Percentiles rank a stretch among this genome's conserved stretches.
These are phyloP conservation scores for Xanthia togata DNA, from an alignment of 2,888 invertebrate genomes.

Conservation along the genomic window DNA sequence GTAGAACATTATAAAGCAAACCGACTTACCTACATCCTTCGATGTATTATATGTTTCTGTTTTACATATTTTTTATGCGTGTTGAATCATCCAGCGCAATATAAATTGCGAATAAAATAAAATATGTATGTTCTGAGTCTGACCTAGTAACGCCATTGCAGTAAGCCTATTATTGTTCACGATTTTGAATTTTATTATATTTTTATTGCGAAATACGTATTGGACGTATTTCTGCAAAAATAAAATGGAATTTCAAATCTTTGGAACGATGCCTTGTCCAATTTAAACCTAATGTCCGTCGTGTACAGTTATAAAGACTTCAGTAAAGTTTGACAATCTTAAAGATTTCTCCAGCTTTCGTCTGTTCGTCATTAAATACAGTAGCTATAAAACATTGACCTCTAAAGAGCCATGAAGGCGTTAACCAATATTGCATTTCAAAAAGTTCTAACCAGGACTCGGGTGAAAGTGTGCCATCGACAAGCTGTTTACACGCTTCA, in stretches of 20 bases:
- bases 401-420: constrained; percentile 21
- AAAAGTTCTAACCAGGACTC: constrained; percentile 56
- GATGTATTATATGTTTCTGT: background rate
- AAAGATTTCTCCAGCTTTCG: constrained; percentile 22
- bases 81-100: constrained; percentile 12
- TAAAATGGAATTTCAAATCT: constrained; percentile 26
- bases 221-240: constrained; percentile 19
- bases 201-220: constrained; percentile 10
- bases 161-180: background rate
- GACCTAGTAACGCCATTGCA: constrained; percentile 16
- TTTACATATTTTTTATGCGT: constrained; percentile 14
- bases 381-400: constrained; percentile 40
- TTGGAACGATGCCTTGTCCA: background rate
- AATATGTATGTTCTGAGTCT: constrained; percentile 28
- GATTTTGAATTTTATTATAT: constrained; percentile 26
- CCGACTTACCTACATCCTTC: background rate
- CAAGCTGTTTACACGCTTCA: constrained; percentile 25
- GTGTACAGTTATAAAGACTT: background rate
- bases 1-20: background rate
- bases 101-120: constrained; percentile 18
- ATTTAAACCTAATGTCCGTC: background rate
- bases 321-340: background rate
- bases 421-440: constrained; percentile 48
- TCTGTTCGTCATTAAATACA: constrained; percentile 20
- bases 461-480: constrained; percentile 52